These are phyloP conservation scores for Petrocephalus microphthalmus DNA, from an alignment of 2,113 vertebrate species.

Conservation along the genomic window DNA sequence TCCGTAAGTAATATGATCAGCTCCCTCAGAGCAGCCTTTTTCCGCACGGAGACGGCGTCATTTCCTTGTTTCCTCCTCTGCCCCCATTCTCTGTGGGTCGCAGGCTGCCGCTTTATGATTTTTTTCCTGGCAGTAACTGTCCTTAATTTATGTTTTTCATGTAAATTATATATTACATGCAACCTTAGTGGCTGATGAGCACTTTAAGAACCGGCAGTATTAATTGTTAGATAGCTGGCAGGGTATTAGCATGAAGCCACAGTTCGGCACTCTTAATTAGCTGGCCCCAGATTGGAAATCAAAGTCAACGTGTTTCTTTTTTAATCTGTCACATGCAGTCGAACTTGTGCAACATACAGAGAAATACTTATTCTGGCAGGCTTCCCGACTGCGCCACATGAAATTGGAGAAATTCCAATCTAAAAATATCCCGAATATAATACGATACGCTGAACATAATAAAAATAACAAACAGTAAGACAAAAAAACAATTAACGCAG, in stretches of 20 bases:
- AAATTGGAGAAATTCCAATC: background rate
- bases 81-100: background rate
- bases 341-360: background rate
- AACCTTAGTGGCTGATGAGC: background rate
- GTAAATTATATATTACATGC: background rate
- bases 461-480: background rate
- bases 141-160: constrained; percentile 39
- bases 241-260: constrained; percentile 35
- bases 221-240: constrained; percentile 49
- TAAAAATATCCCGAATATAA: background rate
- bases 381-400: background rate
- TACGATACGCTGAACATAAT: background rate
- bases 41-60: background rate
- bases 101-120: background rate
- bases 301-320: background rate
- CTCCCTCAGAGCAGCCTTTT: constrained; percentile 41
- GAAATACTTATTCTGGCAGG: background rate
- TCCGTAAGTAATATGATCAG: constrained; percentile 27
- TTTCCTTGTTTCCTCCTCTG: constrained; percentile 10
- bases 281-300: background rate
- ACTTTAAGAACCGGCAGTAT: constrained; percentile 29
- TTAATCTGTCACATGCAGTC: background rate
- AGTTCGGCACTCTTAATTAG: constrained; percentile 34
- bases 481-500: background rate
- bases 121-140: background rate